These are phyloP conservation scores for Geopemphigus sp. DNA, from an alignment of 1,140 invertebrate species.

Conservation along the genomic window DNA sequence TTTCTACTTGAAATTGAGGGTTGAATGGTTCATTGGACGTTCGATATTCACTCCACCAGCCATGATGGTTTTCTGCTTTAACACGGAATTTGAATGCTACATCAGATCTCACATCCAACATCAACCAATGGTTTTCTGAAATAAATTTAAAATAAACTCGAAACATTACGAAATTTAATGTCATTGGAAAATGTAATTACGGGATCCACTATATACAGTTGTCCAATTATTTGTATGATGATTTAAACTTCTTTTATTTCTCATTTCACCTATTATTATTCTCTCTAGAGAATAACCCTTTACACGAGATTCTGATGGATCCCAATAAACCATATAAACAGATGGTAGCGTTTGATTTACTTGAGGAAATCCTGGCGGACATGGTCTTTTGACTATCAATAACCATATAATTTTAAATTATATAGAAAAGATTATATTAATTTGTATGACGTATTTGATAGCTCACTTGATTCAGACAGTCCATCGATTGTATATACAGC, in stretches of 20 bases:
- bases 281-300: constrained; percentile 31
- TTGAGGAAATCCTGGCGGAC: constrained; percentile 65
- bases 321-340: constrained; percentile 73
- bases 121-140: constrained; percentile 74
- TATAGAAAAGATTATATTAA: no score
- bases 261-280: constrained; percentile 9
- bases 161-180: no score
- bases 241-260: constrained; percentile 41
- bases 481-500: constrained; percentile 30
- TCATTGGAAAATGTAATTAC: constrained; percentile 13
- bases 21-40: constrained; percentile 58
- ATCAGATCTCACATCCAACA: constrained; percentile 63
- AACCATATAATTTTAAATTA: constrained; percentile 43
- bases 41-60: constrained; percentile 70
- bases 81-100: constrained; percentile 73
- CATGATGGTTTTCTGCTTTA: constrained; percentile 73
- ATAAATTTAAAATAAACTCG: constrained; percentile 32
- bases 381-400: constrained; percentile 65
- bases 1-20: constrained; percentile 50
- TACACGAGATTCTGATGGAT: constrained; percentile 59
- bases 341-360: constrained; percentile 64
- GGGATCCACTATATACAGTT: constrained; percentile 29
- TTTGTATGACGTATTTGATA: background rate
- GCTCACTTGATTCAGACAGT: constrained; percentile 38
- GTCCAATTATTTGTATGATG: constrained; percentile 18